A percentile compares a stretch with the other conserved stretches of the same genome.
phyloP scores from a whole-genome alignment of 2,797 vertebrate genomes.

The Lutjanus campechanus region DNA sequence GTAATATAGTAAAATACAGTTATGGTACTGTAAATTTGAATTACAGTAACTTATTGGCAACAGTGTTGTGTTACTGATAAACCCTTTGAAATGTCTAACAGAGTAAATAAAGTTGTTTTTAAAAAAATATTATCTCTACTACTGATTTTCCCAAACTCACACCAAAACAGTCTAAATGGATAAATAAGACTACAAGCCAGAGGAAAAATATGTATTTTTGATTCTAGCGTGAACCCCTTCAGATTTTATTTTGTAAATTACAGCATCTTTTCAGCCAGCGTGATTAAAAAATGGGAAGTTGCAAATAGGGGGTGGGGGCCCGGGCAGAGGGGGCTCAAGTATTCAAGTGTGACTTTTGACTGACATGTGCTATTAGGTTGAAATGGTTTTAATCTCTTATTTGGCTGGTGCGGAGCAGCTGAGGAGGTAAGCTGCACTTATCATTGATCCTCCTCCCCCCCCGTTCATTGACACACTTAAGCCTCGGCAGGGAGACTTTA shows the following conservation, averaged over 20 bases:
- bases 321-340: conserved; percentile 14
- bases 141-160: no score
- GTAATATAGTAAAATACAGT: no score
- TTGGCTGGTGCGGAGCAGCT: conserved; percentile 67
- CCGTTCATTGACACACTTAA: conserved; percentile 84
- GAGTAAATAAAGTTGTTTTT: no score
- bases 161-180: no score
- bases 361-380: conserved; percentile 79
- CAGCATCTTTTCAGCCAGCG: conserved; percentile 24
- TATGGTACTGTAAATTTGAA: no score
- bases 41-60: no score
- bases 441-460: conserved; percentile 75
- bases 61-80: no score
- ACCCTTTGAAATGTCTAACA: no score
- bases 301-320: background rate
- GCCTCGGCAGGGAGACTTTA: conserved; percentile 75
- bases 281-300: conserved; percentile 46
- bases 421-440: conserved; percentile 79
- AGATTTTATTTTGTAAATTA: conserved; percentile 16
- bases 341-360: conserved; percentile 72
- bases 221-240: no score
- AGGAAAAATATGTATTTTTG: no score
- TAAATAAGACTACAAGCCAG: no score
- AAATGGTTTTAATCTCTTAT: conserved; percentile 80
- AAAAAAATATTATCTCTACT: no score